Evolutionary conservation across 2,113 vertebrate genomes (phyloP), one percentile per base, ranked within the genome.

Genomic region (Rhodinocichla rosea): DNA sequence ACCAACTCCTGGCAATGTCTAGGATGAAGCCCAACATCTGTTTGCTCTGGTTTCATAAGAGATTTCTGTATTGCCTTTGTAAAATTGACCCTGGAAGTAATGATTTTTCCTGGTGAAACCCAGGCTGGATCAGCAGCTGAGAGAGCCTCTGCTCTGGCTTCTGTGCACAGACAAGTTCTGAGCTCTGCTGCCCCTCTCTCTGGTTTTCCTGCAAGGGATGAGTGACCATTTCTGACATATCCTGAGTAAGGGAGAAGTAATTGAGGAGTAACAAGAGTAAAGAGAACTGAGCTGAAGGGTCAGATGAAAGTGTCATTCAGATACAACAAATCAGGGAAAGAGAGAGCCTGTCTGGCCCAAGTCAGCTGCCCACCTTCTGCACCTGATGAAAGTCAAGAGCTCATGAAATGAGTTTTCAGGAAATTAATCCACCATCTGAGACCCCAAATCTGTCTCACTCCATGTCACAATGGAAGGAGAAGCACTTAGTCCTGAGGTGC

Each of bases 1-100:
- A 76, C 5, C 95, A 96, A 79, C 92, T 92, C 94, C 92, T 93
- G 83, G 71, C 65, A 73, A 30, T 55, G 15, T 69, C 45, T 76
- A 35, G 56, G 69, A 42, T 74, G 23, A 92, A 92, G 56, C 52
- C 39, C 80, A 70, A 45, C 42, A 74, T 63, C 53, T 86, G 53
- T 77, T 90, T 94, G 70, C 52, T 93, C 90, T 80, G 77, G 71
- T 87, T 90, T 82, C 15, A 1, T 78, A 65, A 32, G 53, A 59
- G 42, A 82, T 92, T 95, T 83, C 60, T 21, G 18, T 57, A 53
- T 49, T 85, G 49, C 59, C 42, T 62, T 80, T 53, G 59, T 77
- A 81, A 88, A 75, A 37, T 20, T 63, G 40, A 68, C 64, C 64
- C 56, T 93, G 75, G 56, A 73, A 67, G 23, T 60, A 73, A 60